These are phyloP conservation scores for Sebastiscus albofasciatus DNA, from an alignment of 2,797 vertebrate genomes.

Conservation along the genomic window DNA sequence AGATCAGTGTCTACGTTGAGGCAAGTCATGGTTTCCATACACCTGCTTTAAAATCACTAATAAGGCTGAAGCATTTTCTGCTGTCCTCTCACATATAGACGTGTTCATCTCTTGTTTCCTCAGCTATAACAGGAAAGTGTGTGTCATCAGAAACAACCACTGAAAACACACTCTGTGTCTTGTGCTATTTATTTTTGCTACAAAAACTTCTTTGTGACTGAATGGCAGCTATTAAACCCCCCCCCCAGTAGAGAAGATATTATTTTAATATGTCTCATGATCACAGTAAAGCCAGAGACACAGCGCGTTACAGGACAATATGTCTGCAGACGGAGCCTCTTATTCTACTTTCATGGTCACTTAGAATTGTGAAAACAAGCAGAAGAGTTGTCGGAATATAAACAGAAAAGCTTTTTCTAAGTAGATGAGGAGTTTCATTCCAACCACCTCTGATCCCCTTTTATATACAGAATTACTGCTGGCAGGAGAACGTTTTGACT, in stretches of 20 bases:
- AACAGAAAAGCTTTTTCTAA: constrained; percentile 19
- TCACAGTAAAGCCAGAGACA: constrained; percentile 17
- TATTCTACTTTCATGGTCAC: constrained; percentile 15
- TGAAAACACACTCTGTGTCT: not conserved
- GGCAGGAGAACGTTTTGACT: not conserved
- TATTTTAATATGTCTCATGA: constrained; percentile 36
- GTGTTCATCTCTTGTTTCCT: not conserved
- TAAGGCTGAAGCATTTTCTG: not conserved
- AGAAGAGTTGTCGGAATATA: constrained; percentile 13
- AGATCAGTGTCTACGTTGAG: not conserved
- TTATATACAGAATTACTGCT: constrained; percentile 12
- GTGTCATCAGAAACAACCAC: not conserved
- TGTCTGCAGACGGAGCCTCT: constrained; percentile 15
- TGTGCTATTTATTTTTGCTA: not conserved
- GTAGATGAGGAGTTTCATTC: constrained; percentile 1
- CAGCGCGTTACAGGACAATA: constrained; percentile 25
- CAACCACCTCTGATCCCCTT: constrained; percentile 22
- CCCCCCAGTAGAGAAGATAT: constrained; percentile 21
- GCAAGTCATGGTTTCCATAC: not conserved
- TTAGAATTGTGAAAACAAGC: constrained; percentile 33
- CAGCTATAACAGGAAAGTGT: not conserved
- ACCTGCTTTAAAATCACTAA: not conserved
- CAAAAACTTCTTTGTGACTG: constrained; percentile 7
- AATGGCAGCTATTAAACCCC: not conserved
- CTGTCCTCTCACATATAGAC: not conserved